These are phyloP conservation scores for Sceloporus tristichus DNA, from an alignment of 2,113 vertebrate species.

Conservation along the genomic window DNA sequence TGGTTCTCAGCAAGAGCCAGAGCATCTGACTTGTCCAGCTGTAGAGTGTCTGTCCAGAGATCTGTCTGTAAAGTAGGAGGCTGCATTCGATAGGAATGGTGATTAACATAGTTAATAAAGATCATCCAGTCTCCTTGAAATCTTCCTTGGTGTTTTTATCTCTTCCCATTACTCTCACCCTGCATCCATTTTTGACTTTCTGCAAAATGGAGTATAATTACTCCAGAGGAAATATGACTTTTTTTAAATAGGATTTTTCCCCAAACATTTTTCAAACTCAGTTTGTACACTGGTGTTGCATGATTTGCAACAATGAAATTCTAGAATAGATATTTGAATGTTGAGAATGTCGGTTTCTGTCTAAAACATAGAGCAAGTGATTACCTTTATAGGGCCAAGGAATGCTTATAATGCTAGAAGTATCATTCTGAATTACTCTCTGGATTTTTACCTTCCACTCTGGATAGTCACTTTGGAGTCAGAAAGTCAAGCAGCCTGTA, in stretches of 20 bases:
- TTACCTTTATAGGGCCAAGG: not conserved
- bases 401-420: not conserved
- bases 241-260: too few relatives aligned
- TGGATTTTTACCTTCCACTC: constrained; percentile 4
- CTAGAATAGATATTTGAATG: not conserved
- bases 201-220: constrained; percentile 19
- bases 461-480: not conserved
- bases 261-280: constrained; percentile 5
- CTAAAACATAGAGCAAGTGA: not conserved
- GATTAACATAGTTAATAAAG: too few relatives aligned
- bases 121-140: too few relatives aligned
- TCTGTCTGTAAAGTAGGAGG: too few relatives aligned
- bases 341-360: not conserved
- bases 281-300: accelerated
- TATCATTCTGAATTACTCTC: not conserved
- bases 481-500: not conserved
- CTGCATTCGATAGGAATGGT: too few relatives aligned
- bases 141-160: constrained; percentile 5
- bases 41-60: too few relatives aligned
- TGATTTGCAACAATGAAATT: not conserved
- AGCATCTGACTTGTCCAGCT: too few relatives aligned
- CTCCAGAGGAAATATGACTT: too few relatives aligned
- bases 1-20: too few relatives aligned
- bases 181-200: not conserved
- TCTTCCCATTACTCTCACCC: not conserved